These are phyloP conservation scores for Oncorhynchus clarkii DNA, from an alignment of 2,113 vertebrate genomes.

Conservation along the genomic window DNA sequence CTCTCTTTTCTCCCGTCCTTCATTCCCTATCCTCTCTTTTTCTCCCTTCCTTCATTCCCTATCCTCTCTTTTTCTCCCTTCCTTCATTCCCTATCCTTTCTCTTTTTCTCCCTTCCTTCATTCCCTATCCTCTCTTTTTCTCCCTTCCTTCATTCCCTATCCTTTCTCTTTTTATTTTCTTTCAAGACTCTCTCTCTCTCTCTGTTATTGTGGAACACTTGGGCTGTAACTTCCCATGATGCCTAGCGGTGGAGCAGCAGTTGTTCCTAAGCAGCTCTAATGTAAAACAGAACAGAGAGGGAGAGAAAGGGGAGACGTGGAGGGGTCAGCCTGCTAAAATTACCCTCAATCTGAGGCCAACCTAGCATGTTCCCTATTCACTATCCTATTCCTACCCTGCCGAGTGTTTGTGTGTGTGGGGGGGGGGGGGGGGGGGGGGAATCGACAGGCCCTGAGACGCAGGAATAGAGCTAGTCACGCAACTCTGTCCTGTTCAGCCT, in stretches of 20 bases:
- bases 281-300: slow-evolving; percentile 64
- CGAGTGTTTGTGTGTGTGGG: slow-evolving; percentile 63
- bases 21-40: too few species aligned
- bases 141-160: too few species aligned
- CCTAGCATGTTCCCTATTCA: slow-evolving; percentile 77
- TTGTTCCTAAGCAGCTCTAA: slow-evolving; percentile 61
- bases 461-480: slow-evolving; percentile 74
- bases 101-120: too few species aligned
- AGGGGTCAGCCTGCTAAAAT: slow-evolving; percentile 73
- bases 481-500: slow-evolving; percentile 61
- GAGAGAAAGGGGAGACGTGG: slow-evolving; percentile 37
- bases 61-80: too few species aligned
- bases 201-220: slow-evolving; percentile 20
- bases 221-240: slow-evolving; percentile 49
- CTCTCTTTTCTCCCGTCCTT: too few species aligned
- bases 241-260: slow-evolving; percentile 42
- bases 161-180: background rate
- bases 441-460: slow-evolving; percentile 72
- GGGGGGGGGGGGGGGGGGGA: slow-evolving; percentile 51
- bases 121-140: too few species aligned
- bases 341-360: slow-evolving; percentile 67
- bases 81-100: too few species aligned
- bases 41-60: too few species aligned
- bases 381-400: slow-evolving; percentile 68
- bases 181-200: background rate